These are phyloP conservation scores for Thelaira solivaga DNA, from an alignment of 2,888 invertebrate genomes.

Conservation along the genomic window DNA sequence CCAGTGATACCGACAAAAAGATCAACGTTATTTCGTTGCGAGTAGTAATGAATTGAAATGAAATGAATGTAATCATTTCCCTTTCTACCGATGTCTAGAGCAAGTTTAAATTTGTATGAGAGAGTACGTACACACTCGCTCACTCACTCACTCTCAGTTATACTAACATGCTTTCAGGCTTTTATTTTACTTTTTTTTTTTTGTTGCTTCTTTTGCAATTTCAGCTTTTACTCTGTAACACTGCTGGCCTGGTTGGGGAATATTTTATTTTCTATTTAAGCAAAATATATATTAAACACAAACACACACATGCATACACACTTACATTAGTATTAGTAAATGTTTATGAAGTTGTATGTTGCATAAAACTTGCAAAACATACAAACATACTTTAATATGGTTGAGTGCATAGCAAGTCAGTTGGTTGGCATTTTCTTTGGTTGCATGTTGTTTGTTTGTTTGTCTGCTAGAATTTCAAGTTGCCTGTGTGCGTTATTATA, in stretches of 20 bases:
- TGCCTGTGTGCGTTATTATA: neutral
- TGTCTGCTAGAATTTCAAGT: constrained; percentile 16
- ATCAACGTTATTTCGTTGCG: neutral
- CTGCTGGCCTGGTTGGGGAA: constrained; percentile 60
- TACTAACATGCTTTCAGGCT: neutral
- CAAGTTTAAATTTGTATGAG: constrained; percentile 36
- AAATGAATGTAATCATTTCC: constrained; percentile 69
- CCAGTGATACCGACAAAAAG: neutral
- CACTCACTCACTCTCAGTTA: neutral
- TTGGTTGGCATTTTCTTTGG: constrained; percentile 19
- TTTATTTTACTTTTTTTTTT: neutral
- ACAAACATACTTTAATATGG: neutral
- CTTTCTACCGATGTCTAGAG: constrained; percentile 75
- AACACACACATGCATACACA: neutral
- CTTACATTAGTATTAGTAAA: neutral
- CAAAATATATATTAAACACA: neutral
- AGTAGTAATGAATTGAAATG: constrained; percentile 1
- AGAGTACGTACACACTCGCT: neutral
- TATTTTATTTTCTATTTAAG: constrained; percentile 18
- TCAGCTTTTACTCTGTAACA: constrained; percentile 40
- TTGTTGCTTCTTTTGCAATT: neutral
- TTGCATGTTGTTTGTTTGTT: neutral
- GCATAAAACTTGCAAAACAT: neutral
- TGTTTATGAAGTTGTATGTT: constrained; percentile 9
- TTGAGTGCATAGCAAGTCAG: constrained; percentile 32